Conservation (phyloP, 2,888 invertebrate species). For the Thecophora atra region DNA sequence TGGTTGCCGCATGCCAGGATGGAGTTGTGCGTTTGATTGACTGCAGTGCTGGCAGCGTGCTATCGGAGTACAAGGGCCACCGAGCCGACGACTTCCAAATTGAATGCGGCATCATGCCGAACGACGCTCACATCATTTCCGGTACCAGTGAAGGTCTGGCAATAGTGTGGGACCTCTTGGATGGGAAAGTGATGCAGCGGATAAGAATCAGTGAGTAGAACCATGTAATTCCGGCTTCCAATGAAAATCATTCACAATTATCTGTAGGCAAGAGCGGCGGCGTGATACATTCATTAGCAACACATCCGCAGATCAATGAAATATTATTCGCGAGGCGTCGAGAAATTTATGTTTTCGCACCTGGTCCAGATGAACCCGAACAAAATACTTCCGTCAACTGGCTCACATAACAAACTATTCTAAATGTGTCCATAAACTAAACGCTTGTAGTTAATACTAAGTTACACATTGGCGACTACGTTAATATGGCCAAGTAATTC, state of each 20-base stretch:
- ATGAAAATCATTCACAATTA: too few species aligned
- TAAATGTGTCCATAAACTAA: too few species aligned
- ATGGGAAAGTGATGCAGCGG: constrained; percentile 70
- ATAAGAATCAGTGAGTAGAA: constrained; percentile 56
- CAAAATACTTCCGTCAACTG: neutral
- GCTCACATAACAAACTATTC: neutral
- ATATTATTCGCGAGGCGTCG: constrained; percentile 60
- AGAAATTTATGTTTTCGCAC: constrained; percentile 59
- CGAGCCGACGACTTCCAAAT: constrained; percentile 82
- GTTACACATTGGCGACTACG: too few species aligned
- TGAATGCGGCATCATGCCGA: constrained; percentile 85
- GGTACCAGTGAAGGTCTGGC: constrained; percentile 85
- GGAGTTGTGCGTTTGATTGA: constrained; percentile 86
- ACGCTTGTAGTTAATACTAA: too few species aligned
- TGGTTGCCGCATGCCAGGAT: constrained; percentile 86
- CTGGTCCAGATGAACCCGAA: constrained; percentile 46
- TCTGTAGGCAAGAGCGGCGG: constrained; percentile 66
- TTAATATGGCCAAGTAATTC: too few species aligned
- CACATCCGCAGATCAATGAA: constrained; percentile 75
- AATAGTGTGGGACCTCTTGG: constrained; percentile 84
- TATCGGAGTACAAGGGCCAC: constrained; percentile 86
- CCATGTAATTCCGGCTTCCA: neutral
- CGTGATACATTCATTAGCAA: constrained; percentile 80
- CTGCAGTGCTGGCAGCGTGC: constrained; percentile 81
- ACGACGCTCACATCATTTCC: constrained; percentile 86